Conservation (phyloP, 2,797 vertebrate species). For the Gobionotothen gibberifrons region DNA sequence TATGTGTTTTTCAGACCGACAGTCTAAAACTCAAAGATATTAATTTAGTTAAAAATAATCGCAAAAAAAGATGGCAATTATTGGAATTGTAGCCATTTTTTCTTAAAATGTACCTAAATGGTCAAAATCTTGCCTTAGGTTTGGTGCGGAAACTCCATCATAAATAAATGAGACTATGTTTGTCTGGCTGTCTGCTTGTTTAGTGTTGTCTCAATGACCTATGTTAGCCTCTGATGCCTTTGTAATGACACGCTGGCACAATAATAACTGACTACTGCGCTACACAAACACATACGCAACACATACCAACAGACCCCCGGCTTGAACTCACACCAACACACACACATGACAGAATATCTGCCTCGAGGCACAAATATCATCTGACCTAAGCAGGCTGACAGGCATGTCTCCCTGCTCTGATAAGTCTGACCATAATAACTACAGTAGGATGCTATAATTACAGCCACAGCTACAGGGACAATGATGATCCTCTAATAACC, state of each 20-base stretch:
- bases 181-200: slow-evolving; percentile 76
- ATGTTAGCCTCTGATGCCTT: slow-evolving; percentile 79
- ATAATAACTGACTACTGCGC: slow-evolving; percentile 78
- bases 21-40: background rate
- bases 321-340: slow-evolving; percentile 55
- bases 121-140: slow-evolving; percentile 5
- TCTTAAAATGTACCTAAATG: slow-evolving; percentile 2
- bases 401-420: slow-evolving; percentile 71
- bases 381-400: slow-evolving; percentile 79
- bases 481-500: slow-evolving; percentile 77
- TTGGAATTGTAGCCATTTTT: background rate
- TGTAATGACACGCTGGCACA: slow-evolving; percentile 79
- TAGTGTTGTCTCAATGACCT: slow-evolving; percentile 72
- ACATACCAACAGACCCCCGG: slow-evolving; percentile 49
- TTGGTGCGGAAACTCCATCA: slow-evolving; percentile 14
- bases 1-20: background rate
- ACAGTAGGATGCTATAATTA: slow-evolving; percentile 76
- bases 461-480: slow-evolving; percentile 67
- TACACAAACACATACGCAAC: slow-evolving; percentile 61
- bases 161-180: slow-evolving; percentile 47
- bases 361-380: slow-evolving; percentile 78
- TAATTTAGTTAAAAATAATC: background rate
- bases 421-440: slow-evolving; percentile 81
- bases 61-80: background rate
- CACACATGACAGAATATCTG: slow-evolving; percentile 56